These are phyloP conservation scores for Tetramorium simillimum DNA, from an alignment of 1,140 invertebrate species.

Conservation along the genomic window DNA sequence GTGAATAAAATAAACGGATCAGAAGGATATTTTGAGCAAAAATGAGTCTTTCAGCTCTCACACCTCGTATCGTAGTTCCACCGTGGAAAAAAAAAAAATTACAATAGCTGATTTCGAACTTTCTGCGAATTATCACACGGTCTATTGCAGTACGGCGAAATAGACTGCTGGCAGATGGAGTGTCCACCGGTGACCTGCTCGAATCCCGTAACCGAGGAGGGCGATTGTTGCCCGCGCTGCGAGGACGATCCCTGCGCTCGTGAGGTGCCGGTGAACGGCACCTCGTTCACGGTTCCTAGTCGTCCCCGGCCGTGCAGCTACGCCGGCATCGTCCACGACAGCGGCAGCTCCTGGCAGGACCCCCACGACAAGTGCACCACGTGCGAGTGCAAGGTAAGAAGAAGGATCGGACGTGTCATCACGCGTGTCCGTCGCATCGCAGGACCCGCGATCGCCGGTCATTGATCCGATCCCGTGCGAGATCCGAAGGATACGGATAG, in stretches of 20 bases:
- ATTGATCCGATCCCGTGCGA: conserved; percentile 40
- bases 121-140: neutral
- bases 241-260: conserved; percentile 87
- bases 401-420: conserved; percentile 59
- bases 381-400: conserved; percentile 92
- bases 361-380: conserved; percentile 89
- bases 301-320: conserved; percentile 86
- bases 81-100: neutral
- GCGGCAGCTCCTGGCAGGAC: conserved; percentile 87
- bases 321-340: conserved; percentile 87
- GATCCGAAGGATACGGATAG: conserved; percentile 59
- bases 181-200: conserved; percentile 91
- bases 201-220: conserved; percentile 87
- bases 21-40: neutral
- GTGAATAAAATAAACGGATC: neutral
- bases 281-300: conserved; percentile 72
- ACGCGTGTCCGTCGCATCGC: conserved; percentile 20
- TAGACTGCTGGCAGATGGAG: conserved; percentile 95
- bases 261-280: conserved; percentile 76
- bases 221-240: conserved; percentile 91
- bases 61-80: neutral
- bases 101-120: neutral
- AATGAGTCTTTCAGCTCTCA: neutral
- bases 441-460: conserved; percentile 60
- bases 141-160: conserved; percentile 91